These are phyloP conservation scores for Terrapene triunguis DNA, from an alignment of 2,113 vertebrate species.

Conservation along the genomic window DNA sequence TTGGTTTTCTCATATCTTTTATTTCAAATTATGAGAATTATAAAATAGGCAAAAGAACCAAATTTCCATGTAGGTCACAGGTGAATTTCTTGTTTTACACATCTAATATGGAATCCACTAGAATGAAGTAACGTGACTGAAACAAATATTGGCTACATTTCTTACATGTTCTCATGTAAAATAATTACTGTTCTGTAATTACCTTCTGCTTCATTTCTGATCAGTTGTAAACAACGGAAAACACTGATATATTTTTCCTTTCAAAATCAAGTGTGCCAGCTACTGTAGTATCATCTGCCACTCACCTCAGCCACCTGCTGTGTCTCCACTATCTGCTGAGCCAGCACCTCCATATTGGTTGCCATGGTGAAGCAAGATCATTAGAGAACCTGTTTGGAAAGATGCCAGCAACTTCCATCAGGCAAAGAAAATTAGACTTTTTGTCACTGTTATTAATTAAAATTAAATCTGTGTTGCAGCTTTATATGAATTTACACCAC, in stretches of 20 bases:
- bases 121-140: not conserved
- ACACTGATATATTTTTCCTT: constrained; percentile 39
- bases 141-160: not conserved
- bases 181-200: not conserved
- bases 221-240: constrained; percentile 24
- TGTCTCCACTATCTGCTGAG: constrained; percentile 92
- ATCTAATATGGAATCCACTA: not conserved
- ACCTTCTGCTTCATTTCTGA: not conserved
- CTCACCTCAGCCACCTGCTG: constrained; percentile 93
- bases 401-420: constrained; percentile 84
- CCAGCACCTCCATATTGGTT: constrained; percentile 89
- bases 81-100: not conserved
- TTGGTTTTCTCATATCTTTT: not conserved
- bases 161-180: not conserved
- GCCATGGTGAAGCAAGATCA: constrained; percentile 91
- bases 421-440: constrained; percentile 57
- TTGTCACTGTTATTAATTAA: constrained; percentile 50
- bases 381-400: constrained; percentile 90
- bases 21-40: not conserved
- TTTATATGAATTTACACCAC: not conserved
- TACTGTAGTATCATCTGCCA: constrained; percentile 71
- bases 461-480: constrained; percentile 26
- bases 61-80: not conserved
- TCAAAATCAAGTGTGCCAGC: constrained; percentile 59
- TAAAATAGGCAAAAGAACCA: not conserved